phyloP scores from a whole-genome alignment of 2,888 invertebrate species.

The Myopa testacea region DNA sequence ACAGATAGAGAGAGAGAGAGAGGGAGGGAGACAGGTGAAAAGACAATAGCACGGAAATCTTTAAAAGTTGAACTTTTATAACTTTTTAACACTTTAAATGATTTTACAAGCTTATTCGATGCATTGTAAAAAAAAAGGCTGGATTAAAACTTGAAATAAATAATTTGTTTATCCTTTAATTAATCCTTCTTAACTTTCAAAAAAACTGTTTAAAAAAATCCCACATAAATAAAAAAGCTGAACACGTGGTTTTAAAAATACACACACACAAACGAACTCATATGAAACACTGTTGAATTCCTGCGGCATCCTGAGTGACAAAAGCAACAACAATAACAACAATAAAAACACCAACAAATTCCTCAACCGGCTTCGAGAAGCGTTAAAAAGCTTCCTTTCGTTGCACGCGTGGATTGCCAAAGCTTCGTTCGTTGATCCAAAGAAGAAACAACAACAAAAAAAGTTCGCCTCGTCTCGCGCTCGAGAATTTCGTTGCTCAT shows the following conservation, averaged over 20 bases:
- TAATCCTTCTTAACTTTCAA: not conserved
- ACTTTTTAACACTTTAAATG: too few relatives aligned
- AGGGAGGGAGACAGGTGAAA: too few relatives aligned
- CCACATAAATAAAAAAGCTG: slow-evolving; percentile 7
- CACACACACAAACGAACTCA: slow-evolving; percentile 1
- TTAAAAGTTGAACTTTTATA: too few relatives aligned
- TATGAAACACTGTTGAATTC: slow-evolving; percentile 28
- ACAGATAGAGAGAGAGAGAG: not conserved
- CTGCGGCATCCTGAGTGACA: slow-evolving; percentile 14
- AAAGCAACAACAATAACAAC: not conserved
- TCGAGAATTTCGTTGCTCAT: too few relatives aligned
- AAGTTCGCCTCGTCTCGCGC: not conserved
- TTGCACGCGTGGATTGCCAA: too few relatives aligned
- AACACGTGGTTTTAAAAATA: slow-evolving; percentile 29
- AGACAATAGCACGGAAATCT: too few relatives aligned
- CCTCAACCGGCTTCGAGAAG: not conserved
- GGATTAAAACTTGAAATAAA: not conserved
- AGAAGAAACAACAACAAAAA: slow-evolving; percentile 6
- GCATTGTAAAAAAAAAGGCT: not conserved
- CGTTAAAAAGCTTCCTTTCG: too few relatives aligned
- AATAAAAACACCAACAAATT: not conserved
- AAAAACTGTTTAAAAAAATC: not conserved
- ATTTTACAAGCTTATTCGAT: not conserved
- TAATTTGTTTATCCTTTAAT: not conserved
- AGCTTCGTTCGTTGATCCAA: too few relatives aligned